Conservation (phyloP, 2,888 invertebrate genomes). For the Drosophila limbata region DNA sequence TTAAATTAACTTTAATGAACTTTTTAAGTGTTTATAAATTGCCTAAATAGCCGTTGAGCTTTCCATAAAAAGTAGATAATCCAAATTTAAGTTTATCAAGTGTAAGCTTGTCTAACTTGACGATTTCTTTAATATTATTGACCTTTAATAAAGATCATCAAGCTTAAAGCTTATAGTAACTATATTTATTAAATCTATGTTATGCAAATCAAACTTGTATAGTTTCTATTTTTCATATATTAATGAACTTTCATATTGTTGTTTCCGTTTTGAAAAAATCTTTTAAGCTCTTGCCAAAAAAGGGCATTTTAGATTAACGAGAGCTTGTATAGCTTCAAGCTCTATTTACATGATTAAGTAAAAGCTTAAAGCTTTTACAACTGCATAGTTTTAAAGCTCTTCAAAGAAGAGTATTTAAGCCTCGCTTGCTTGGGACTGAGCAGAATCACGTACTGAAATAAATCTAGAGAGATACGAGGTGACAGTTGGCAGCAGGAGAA, state of each 20-base stretch:
- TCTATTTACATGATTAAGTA: not conserved
- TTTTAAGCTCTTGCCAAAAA: too few species aligned
- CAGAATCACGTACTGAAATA: constrained; percentile 48
- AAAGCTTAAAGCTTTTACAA: not conserved
- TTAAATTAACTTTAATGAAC: not conserved
- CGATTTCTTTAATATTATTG: too few species aligned
- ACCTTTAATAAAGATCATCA: not conserved
- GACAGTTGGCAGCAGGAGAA: constrained; percentile 35
- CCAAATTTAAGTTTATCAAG: not conserved
- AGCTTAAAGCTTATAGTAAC: not conserved
- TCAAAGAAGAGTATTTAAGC: constrained; percentile 16
- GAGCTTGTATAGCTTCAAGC: not conserved
- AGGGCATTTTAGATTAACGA: too few species aligned
- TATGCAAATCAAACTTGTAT: not conserved
- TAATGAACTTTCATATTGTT: too few species aligned
- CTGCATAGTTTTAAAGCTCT: not conserved
- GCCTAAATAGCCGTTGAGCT: not conserved
- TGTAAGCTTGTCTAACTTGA: too few species aligned
- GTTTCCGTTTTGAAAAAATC: too few species aligned
- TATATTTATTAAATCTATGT: too few species aligned
- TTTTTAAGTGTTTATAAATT: not conserved
- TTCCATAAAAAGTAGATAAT: not conserved
- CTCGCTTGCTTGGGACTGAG: constrained; percentile 11
- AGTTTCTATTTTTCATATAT: too few species aligned
- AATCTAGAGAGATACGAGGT: constrained; percentile 36